Evolutionary conservation across 2,888 invertebrate species (phyloP).

Genomic region (Germaria angustata): DNA sequence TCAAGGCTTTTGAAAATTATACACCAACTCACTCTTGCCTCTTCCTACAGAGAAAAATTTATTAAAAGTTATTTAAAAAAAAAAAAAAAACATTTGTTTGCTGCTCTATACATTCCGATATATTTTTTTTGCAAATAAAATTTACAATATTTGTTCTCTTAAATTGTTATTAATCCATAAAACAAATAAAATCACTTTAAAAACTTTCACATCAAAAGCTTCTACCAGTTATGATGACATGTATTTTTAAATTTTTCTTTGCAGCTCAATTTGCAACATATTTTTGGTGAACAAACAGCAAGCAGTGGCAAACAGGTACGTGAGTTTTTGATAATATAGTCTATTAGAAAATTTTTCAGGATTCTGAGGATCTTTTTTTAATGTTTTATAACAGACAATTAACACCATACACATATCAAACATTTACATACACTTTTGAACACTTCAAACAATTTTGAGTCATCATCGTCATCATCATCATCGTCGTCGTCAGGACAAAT

Average conservation of each 20-base stretch:
- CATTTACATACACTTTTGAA: conserved; percentile 39
- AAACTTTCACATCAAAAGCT: neutral
- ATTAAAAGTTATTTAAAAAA: no score
- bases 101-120: no score
- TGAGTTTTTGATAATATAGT: conserved; percentile 26
- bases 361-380: neutral
- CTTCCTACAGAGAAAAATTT: no score
- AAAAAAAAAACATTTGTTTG: no score
- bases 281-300: neutral
- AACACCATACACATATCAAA: conserved; percentile 38
- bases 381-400: conserved; percentile 38
- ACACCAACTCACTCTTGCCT: no score
- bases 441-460: conserved; percentile 45
- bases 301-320: conserved; percentile 5
- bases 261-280: conserved; percentile 14
- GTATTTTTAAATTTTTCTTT: conserved; percentile 13
- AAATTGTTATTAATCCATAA: no score
- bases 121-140: no score
- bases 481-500: neutral
- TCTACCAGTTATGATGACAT: no score
- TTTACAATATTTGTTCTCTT: no score
- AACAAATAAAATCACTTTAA: no score
- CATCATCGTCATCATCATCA: conserved; percentile 7
- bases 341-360: conserved; percentile 15
- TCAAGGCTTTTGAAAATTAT: no score